Percentiles rank a stretch among this genome's conserved stretches.
Conservation (phyloP, 2,888 invertebrate genomes). For the Lapara coniferarum region DNA sequence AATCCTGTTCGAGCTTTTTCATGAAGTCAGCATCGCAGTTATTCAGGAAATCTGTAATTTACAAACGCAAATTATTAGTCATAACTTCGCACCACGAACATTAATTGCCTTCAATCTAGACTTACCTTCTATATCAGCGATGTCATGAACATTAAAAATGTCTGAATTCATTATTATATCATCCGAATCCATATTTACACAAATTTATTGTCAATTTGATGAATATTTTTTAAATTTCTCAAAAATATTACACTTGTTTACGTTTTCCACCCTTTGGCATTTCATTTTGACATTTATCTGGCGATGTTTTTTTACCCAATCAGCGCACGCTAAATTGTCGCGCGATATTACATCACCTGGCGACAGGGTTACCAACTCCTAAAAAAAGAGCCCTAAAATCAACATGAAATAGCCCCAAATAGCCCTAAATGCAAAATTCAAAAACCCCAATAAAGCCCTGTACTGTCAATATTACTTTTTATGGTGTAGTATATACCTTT, state of each 20-base stretch:
- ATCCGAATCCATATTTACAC: conserved; percentile 63
- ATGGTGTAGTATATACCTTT: too few species aligned
- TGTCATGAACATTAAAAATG: conserved; percentile 86
- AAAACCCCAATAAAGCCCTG: too few species aligned
- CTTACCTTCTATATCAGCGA: conserved; percentile 88
- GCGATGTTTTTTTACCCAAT: conserved; percentile 80
- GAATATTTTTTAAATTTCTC: conserved; percentile 25
- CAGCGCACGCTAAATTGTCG: conserved; percentile 77
- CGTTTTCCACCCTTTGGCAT: conserved; percentile 55
- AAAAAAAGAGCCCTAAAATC: too few species aligned
- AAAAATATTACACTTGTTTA: conserved; percentile 59
- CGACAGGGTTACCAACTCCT: too few species aligned
- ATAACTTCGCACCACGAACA: conserved; percentile 17
- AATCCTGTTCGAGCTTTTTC: conserved; percentile 76
- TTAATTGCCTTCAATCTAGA: neutral
- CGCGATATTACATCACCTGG: conserved; percentile 85
- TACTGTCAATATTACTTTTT: too few species aligned
- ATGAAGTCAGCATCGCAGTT: conserved; percentile 87
- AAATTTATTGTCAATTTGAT: conserved; percentile 24
- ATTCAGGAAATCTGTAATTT: conserved; percentile 85
- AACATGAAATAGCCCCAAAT: too few species aligned
- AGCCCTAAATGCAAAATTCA: too few species aligned
- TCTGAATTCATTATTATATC: conserved; percentile 76
- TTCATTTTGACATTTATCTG: conserved; percentile 64
- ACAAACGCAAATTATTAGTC: conserved; percentile 28